Percentiles rank a stretch among this genome's conserved stretches.
These are phyloP conservation scores for Huso huso DNA, from an alignment of 2,797 vertebrate species.

Conservation along the genomic window DNA sequence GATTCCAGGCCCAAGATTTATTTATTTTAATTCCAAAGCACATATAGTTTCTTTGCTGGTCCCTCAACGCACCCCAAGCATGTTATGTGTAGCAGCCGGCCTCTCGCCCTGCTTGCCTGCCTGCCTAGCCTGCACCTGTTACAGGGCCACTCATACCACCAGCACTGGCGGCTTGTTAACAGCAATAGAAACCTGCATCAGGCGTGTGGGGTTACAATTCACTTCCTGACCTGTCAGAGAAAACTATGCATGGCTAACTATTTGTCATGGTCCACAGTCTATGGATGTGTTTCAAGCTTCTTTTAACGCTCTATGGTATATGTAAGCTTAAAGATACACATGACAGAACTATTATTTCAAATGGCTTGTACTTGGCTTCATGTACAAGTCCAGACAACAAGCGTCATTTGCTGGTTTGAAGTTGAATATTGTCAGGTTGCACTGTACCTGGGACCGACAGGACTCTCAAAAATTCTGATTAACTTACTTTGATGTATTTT, in stretches of 20 bases:
- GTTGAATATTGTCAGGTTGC: too few species aligned
- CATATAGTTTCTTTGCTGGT: constrained; percentile 4
- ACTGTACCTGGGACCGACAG: too few species aligned
- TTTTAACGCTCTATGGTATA: too few species aligned
- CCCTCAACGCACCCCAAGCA: not conserved
- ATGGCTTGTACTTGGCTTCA: too few species aligned
- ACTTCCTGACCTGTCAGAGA: constrained; percentile 17
- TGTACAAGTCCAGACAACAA: too few species aligned
- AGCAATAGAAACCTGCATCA: not conserved
- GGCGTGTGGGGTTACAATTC: constrained; percentile 12
- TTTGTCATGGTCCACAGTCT: not conserved
- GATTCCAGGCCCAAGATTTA: constrained; percentile 11
- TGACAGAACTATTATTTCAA: too few species aligned
- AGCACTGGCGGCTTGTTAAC: constrained; percentile 1
- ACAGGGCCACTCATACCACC: not conserved
- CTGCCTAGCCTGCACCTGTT: not conserved
- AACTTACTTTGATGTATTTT: too few species aligned
- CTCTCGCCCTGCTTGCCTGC: not conserved
- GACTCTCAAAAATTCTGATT: too few species aligned
- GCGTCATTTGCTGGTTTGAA: too few species aligned
- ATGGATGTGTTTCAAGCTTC: not conserved
- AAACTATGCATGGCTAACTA: constrained; percentile 6
- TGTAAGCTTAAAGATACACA: too few species aligned
- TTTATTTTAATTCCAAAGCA: constrained; percentile 8
- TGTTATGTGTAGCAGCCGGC: not conserved